These are phyloP conservation scores for Tetrapedia diversipes DNA, from an alignment of 2,888 invertebrate genomes.

Conservation along the genomic window DNA sequence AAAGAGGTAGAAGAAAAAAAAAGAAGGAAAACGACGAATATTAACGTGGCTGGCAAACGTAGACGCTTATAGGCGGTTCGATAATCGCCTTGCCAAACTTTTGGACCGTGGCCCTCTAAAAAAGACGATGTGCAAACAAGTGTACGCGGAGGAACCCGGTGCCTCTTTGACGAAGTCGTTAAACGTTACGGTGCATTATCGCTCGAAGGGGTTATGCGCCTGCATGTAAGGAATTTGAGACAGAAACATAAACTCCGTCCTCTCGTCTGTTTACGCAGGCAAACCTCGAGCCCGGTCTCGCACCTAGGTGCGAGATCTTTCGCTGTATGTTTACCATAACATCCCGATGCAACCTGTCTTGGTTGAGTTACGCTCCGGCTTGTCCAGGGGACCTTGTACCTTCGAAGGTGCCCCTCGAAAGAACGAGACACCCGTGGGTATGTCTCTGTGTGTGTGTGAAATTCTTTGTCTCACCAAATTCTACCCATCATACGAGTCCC, in stretches of 20 bases:
- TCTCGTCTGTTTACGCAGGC: constrained; percentile 79
- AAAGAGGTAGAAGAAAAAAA: too few species aligned
- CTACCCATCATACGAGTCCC: constrained; percentile 22
- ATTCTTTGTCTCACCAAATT: constrained; percentile 68
- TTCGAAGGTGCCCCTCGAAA: constrained; percentile 49
- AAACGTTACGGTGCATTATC: constrained; percentile 73
- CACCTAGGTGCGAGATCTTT: constrained; percentile 83
- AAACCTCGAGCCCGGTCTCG: constrained; percentile 79
- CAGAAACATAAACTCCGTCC: constrained; percentile 80
- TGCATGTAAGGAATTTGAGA: constrained; percentile 80
- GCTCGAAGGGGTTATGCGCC: constrained; percentile 69
- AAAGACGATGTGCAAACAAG: constrained; percentile 65
- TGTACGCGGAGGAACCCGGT: constrained; percentile 55
- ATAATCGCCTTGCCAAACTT: constrained; percentile 72
- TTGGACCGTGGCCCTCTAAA: constrained; percentile 64
- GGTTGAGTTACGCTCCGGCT: constrained; percentile 70
- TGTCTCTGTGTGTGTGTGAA: too few species aligned
- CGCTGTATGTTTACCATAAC: constrained; percentile 80
- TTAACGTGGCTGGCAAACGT: constrained; percentile 57
- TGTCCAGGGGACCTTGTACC: constrained; percentile 65
- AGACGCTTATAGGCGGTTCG: constrained; percentile 64
- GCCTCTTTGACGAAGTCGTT: constrained; percentile 72
- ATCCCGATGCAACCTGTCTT: constrained; percentile 81
- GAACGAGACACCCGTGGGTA: too few species aligned
- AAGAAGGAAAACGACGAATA: constrained; percentile 33